A percentile compares a stretch with the other conserved stretches of the same genome.
These are phyloP conservation scores for Bolborhynchus lineola DNA, from an alignment of 2,113 vertebrate species.

Conservation along the genomic window DNA sequence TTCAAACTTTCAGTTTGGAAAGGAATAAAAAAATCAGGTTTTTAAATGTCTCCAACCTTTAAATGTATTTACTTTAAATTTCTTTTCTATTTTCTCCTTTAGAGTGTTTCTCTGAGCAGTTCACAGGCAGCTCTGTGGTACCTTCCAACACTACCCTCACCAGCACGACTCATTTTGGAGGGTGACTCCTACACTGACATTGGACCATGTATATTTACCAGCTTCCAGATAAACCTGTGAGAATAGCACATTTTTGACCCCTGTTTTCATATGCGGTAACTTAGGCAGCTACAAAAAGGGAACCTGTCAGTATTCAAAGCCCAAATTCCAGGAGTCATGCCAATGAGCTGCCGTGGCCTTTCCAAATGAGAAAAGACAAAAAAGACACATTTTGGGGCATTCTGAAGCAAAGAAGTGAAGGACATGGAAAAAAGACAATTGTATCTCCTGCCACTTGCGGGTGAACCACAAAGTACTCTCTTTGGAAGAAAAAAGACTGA, in stretches of 20 bases:
- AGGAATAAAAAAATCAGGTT: not conserved
- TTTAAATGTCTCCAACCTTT: not conserved
- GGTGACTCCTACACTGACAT: not conserved
- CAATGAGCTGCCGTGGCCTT: not conserved
- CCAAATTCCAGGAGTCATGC: not conserved
- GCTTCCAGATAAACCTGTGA: not conserved
- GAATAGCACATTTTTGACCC: not conserved
- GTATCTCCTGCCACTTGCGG: not conserved
- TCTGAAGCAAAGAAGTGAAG: not conserved
- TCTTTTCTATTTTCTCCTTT: not conserved
- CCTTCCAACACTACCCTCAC: accelerated
- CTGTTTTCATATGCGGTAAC: not conserved
- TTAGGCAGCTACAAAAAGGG: not conserved
- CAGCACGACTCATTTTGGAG: not conserved
- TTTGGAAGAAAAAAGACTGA: not conserved
- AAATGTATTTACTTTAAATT: not conserved
- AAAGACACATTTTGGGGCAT: not conserved
- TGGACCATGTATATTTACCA: not conserved
- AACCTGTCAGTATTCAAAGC: not conserved
- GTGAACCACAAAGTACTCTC: not conserved
- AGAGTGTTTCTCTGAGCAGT: not conserved
- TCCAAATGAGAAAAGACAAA: not conserved
- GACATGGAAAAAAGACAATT: not conserved
- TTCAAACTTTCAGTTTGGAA: not conserved
- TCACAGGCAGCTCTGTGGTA: not conserved